Evolutionary conservation across 2,797 vertebrate genomes (phyloP), one percentile per base, ranked within the genome.

Genomic region (Serranus cabrilla): DNA sequence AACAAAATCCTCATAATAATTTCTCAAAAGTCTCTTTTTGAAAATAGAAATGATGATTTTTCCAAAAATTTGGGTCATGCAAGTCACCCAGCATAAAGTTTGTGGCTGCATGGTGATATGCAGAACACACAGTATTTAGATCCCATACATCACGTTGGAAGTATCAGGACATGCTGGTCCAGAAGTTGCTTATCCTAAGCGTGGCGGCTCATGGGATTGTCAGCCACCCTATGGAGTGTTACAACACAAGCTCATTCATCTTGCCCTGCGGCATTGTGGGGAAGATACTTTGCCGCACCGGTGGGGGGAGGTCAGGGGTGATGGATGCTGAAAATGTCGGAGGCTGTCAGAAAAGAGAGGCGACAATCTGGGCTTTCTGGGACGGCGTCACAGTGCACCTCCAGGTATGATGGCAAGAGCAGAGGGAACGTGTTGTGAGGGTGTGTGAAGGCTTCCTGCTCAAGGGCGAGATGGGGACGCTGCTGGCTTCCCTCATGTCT

Each of bases 301-400:
- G 71, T 64, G 63, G 80, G 61, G 67, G 80, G 71, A 66, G 76
- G 77, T 77, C 77, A 77, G 70, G 81, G 80, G 84, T 94, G 93
- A 96, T 94, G 88, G 92, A 96, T 95, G 88, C 83, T 13, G 64
- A 76, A 59, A 73, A 82, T 80, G 79, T 76, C 66, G 2, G 37
- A 78, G 67, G 71, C 75, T 92, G 94, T 93, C 93, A 91, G 90
- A 71, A 74, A 78, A 83, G 78, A 85, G 83, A 85, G 87, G 90
- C 74, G 90, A 93, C 94, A 95, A 93, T 94, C 91, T 95, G 94
- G 88, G 88, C 80, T 91, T 87, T 86, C 57, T 87, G 89, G 89
- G 89, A 86, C 72, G 4, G 55, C 87, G 89, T 89, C 87, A 60
- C 84, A 43, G 70, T 25, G 78, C 55, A 64, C 59, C 81, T 66